Percentiles rank a stretch among this genome's conserved stretches.
Evolutionary conservation across 2,888 invertebrate genomes (phyloP).

Genomic region (Oscheius sp.): DNA sequence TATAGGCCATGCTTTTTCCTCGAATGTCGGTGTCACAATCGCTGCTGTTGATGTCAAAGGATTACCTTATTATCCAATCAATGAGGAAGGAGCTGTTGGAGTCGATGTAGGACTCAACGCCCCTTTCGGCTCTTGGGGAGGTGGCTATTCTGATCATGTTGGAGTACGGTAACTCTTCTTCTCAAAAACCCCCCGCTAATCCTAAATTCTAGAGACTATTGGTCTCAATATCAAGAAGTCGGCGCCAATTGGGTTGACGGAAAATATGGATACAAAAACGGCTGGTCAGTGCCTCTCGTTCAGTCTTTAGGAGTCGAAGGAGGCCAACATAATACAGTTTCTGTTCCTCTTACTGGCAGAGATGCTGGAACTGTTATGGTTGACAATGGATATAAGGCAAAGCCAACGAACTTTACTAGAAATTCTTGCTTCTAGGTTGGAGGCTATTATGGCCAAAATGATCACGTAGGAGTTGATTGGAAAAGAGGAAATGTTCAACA

Average conservation of each 20-base stretch:
- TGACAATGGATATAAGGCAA: constrained; percentile 51
- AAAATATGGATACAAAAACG: constrained; percentile 55
- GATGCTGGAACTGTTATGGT: constrained; percentile 47
- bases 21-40: constrained; percentile 57
- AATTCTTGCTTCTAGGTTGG: constrained; percentile 39
- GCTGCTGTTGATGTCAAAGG: constrained; percentile 63
- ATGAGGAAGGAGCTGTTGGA: constrained; percentile 64
- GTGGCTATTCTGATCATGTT: constrained; percentile 60
- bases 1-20: constrained; percentile 56
- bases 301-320: constrained; percentile 64
- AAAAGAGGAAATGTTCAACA: constrained; percentile 44
- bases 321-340: constrained; percentile 55
- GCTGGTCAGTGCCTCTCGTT: constrained; percentile 61
- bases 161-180: constrained; percentile 48
- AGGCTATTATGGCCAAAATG: constrained; percentile 53
- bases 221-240: constrained; percentile 60
- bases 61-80: constrained; percentile 64
- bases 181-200: neutral
- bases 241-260: constrained; percentile 64
- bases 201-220: constrained; percentile 55
- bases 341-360: constrained; percentile 44
- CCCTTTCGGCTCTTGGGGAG: constrained; percentile 66
- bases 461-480: constrained; percentile 56
- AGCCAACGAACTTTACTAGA: neutral
- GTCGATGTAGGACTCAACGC: constrained; percentile 53